Base-by-base conservation (phyloP, 2,888 invertebrate species). In the Oxystoma pomonae region DNA sequence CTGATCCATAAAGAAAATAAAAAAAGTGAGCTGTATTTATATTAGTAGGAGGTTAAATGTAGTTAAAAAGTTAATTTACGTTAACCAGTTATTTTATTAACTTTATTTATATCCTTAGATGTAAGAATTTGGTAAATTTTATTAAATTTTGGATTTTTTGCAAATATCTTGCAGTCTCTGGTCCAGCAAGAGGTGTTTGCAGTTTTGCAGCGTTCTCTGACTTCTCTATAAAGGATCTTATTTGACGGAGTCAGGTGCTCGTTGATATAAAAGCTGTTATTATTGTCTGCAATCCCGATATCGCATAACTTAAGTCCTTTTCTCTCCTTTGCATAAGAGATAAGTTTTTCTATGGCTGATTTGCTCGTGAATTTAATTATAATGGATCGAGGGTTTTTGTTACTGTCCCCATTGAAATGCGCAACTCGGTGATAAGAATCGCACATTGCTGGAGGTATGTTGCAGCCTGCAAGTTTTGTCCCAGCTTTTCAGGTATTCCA, bases 251-350 rank as follows among this genome's bases (percentile, higher is more conserved):
- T 53, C n/a, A 53, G n/a, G 19, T 53, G 53, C 19, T 53, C 53
- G 53, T 53, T 53, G n/a, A 53, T 53, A 16, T 53, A 53, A n/a
- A 53, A 53, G 53, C 53, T 53, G 53, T 53, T 19, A 9, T 5
- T 16, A n/a, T 53, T 19, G 5, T n/a, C 53, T 53, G n/a, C 12
- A 35, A 35, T 12, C 12, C 35, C 35, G 35, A 35, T 35, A 9
- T 53, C n/a, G n/a, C 7, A 53, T 53, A 16, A 17, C n/a, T 53
- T 16, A 16, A 53, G 5, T 7, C 17, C 53, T 5, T 17, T 53
- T 53, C n/a, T 53, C 53, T 19, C 53, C n/a, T n/a, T 53, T 9
- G 53, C 53, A 17, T 17, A 17, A 17, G 7, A 5, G 5, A 53
- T 5, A 3, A 53, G n/a, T 9, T 53, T n/a, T 19, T 53, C 53